Percentiles rank a stretch among this genome's conserved stretches.
Evolutionary conservation across 2,888 invertebrate species (phyloP).

Genomic region (Platerodrilus igneus): DNA sequence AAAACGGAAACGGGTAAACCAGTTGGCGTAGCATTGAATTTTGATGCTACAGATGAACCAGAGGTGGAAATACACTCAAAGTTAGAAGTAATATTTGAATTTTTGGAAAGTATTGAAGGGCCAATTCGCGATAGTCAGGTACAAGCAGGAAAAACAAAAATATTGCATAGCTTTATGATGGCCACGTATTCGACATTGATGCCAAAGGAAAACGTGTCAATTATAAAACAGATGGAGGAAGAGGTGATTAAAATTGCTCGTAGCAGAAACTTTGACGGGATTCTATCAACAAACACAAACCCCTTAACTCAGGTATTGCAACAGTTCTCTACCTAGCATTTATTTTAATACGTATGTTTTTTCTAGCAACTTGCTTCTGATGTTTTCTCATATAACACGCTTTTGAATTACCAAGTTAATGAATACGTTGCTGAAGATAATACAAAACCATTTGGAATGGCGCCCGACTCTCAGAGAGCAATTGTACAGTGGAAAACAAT

Average conservation of each 20-base stretch:
- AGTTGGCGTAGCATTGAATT: conserved; percentile 72
- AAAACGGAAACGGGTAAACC: conserved; percentile 52
- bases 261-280: conserved; percentile 62
- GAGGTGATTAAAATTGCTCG: conserved; percentile 66
- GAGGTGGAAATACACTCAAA: conserved; percentile 65
- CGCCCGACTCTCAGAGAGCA: conserved; percentile 72
- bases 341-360: not conserved
- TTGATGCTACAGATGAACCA: conserved; percentile 78
- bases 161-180: conserved; percentile 87
- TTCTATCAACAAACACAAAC: conserved; percentile 83
- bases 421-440: conserved; percentile 68
- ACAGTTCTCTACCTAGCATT: too few species aligned
- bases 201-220: conserved; percentile 70
- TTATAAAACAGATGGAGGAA: conserved; percentile 74
- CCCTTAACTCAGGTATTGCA: conserved; percentile 86
- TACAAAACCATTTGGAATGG: conserved; percentile 66
- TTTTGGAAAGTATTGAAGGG: conserved; percentile 71
- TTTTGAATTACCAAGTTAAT: conserved; percentile 78
- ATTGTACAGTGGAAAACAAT: conserved; percentile 70
- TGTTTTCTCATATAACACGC: conserved; percentile 71
- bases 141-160: conserved; percentile 61
- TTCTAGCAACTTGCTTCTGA: conserved; percentile 76
- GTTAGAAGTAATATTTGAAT: conserved; percentile 68
- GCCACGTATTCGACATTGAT: conserved; percentile 64
- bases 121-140: conserved; percentile 62